A percentile compares a stretch with the other conserved stretches of the same genome.
Conservation (phyloP, 2,797 vertebrate genomes). For the Ctenopoma multispine region DNA sequence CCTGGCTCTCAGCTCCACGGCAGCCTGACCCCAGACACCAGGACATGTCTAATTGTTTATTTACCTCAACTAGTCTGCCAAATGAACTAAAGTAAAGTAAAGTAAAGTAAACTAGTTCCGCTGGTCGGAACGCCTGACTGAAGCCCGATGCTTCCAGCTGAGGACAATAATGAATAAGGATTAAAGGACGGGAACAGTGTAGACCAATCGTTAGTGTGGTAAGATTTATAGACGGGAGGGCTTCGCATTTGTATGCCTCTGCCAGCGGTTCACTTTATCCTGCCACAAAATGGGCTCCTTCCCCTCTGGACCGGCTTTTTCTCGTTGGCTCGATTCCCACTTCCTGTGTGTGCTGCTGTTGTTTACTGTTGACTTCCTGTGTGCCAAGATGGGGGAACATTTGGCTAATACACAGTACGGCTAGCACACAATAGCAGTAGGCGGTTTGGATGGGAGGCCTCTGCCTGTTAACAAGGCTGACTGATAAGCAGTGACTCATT, state of each 20-base stretch:
- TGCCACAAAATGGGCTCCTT: constrained; percentile 58
- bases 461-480: constrained; percentile 81
- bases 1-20: constrained; percentile 56
- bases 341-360: constrained; percentile 76
- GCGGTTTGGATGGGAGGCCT: constrained; percentile 74
- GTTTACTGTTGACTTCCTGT: constrained; percentile 76
- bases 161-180: constrained; percentile 75
- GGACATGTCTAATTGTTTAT: constrained; percentile 72
- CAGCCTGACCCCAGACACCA: constrained; percentile 49
- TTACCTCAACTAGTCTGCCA: constrained; percentile 69
- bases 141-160: constrained; percentile 68
- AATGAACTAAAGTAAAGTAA: too few species aligned
- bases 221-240: constrained; percentile 73
- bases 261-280: constrained; percentile 65
- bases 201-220: constrained; percentile 64
- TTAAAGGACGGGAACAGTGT: constrained; percentile 69
- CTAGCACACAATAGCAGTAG: constrained; percentile 74
- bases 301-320: constrained; percentile 60
- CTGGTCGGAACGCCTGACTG: constrained; percentile 47
- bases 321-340: constrained; percentile 63
- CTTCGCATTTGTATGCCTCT: constrained; percentile 42
- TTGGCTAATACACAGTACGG: constrained; percentile 66
- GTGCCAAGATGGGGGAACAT: constrained; percentile 69
- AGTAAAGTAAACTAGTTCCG: too few species aligned
- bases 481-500: constrained; percentile 83